phyloP scores from a whole-genome alignment of 2,797 vertebrate genomes.

The Cyclopterus lumpus region DNA sequence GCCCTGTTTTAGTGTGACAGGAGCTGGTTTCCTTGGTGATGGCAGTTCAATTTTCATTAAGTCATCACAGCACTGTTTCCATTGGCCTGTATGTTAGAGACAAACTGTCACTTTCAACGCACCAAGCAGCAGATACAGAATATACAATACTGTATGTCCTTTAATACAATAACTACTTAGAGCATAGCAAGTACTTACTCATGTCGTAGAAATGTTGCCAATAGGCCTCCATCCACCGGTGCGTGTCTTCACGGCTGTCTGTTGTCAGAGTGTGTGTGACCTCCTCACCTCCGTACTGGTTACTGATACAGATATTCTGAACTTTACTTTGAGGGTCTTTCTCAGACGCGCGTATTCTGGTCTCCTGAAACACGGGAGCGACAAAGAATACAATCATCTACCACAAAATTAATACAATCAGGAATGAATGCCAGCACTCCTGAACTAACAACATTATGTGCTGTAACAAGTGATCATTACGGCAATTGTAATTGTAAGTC shows the following conservation, averaged over 20 bases:
- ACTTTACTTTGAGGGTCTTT: conserved; percentile 84
- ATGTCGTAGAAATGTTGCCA: conserved; percentile 97
- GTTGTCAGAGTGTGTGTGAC: conserved; percentile 89
- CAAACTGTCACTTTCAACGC: conserved; percentile 15
- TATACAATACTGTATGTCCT: not conserved
- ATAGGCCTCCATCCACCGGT: conserved; percentile 94
- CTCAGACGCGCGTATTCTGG: conserved; percentile 89
- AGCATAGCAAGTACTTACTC: conserved; percentile 84
- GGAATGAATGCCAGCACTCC: conserved; percentile 27
- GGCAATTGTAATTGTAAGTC: conserved; percentile 46
- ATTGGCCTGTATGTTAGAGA: conserved; percentile 84
- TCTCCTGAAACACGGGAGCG: conserved; percentile 83
- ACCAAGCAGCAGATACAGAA: conserved; percentile 1
- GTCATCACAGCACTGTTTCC: conserved; percentile 96
- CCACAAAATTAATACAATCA: conserved; percentile 33
- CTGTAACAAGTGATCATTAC: conserved; percentile 57
- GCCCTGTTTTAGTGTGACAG: conserved; percentile 89
- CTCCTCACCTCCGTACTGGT: conserved; percentile 90
- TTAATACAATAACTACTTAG: not conserved
- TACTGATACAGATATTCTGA: conserved; percentile 90
- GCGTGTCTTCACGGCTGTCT: conserved; percentile 87
- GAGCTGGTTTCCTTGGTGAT: conserved; percentile 87
- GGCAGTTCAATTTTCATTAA: conserved; percentile 94
- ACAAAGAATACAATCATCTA: conserved; percentile 31
- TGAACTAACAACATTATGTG: conserved; percentile 49